A percentile compares a stretch with the other conserved stretches of the same genome.
Conservation (phyloP, 1,140 invertebrate genomes). For the Drosophila chauvacae region DNA sequence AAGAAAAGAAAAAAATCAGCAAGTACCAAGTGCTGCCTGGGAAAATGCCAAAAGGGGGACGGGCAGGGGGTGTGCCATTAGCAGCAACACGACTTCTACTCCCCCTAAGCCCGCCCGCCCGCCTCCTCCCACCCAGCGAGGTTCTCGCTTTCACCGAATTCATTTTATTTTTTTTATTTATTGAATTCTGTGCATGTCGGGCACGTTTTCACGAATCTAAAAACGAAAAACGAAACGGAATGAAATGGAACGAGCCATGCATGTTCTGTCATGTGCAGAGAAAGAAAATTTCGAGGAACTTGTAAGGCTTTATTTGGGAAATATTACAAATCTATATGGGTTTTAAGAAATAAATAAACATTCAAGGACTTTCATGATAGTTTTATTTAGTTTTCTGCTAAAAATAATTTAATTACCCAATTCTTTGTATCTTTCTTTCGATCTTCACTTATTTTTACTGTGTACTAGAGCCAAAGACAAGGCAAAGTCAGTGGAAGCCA, state of each 20-base stretch:
- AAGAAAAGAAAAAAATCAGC: conserved; percentile 5
- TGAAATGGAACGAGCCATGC: conserved; percentile 53
- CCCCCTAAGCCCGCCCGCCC: background rate
- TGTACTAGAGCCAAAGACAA: conserved; percentile 3
- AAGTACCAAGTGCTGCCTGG: conserved; percentile 21
- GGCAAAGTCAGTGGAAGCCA: background rate
- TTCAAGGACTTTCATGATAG: background rate
- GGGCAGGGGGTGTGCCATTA: conserved; percentile 50
- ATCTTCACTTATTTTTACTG: background rate
- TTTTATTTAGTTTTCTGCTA: background rate
- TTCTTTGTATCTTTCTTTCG: background rate
- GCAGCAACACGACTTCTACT: conserved; percentile 65
- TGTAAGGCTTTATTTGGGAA: background rate
- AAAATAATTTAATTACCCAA: background rate
- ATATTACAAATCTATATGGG: background rate
- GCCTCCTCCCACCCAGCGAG: conserved; percentile 8
- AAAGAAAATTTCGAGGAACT: background rate
- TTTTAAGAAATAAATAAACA: background rate
- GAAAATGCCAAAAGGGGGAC: conserved; percentile 25
- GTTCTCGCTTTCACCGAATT: conserved; percentile 80
- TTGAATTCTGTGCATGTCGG: conserved; percentile 79
- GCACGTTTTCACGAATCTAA: conserved; percentile 73
- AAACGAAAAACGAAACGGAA: conserved; percentile 41
- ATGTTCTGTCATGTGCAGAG: conserved; percentile 27
- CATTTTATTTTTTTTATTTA: conserved; percentile 80